Percentiles rank a stretch among this genome's conserved stretches.
These are phyloP conservation scores for Chrysaora quinquecirrha DNA, from an alignment of 30 jellyfish, hydroid and myxozoan species.

Conservation along the genomic window DNA sequence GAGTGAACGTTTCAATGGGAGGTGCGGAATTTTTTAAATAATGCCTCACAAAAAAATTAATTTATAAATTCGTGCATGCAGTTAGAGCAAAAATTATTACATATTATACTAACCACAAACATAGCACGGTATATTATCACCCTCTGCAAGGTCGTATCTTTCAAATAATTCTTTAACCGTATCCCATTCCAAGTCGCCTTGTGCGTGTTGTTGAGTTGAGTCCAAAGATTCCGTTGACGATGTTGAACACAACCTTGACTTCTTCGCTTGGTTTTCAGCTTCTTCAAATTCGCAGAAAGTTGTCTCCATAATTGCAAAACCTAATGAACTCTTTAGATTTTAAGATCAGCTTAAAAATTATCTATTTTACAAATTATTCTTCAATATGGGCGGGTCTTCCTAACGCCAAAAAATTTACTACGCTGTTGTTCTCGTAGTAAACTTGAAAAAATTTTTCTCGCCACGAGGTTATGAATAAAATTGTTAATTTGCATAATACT, in stretches of 20 bases:
- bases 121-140: conserved; percentile 91
- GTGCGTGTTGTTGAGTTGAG: conserved; percentile 40
- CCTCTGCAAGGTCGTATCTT: conserved; percentile 83
- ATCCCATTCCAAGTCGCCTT: conserved; percentile 83
- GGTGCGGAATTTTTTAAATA: not conserved
- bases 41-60: conserved; percentile 10
- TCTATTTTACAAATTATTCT: not conserved
- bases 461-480: conserved; percentile 81
- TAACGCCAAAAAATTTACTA: conserved; percentile 19
- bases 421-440: conserved; percentile 54
- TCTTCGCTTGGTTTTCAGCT: conserved; percentile 44
- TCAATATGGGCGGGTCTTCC: conserved; percentile 52
- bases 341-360: not conserved
- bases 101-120: conserved; percentile 81
- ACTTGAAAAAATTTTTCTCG: conserved; percentile 44
- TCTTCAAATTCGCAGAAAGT: conserved; percentile 15
- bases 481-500: conserved; percentile 53
- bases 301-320: conserved; percentile 28
- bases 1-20: not conserved
- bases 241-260: conserved; percentile 72
- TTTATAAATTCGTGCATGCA: not conserved
- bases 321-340: too few species aligned
- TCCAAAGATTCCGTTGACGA: conserved; percentile 77
- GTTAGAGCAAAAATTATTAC: not conserved
- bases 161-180: conserved; percentile 83